Evolutionary conservation across 2,797 vertebrate genomes (phyloP).

Genomic region (Aythya fuligula): DNA sequence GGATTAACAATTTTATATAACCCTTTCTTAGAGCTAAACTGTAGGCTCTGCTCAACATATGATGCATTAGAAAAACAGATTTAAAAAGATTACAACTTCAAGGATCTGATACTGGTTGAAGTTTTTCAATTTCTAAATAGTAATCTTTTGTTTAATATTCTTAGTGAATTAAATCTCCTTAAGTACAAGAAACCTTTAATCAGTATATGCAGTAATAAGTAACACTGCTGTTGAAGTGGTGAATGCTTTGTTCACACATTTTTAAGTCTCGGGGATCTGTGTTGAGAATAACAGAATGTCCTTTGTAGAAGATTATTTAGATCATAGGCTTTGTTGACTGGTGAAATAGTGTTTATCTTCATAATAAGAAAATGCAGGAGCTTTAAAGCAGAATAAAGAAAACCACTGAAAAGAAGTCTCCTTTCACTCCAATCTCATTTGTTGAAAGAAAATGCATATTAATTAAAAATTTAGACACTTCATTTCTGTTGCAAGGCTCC

Average conservation of each 20-base stretch:
- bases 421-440: slow-evolving; percentile 24
- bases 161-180: slow-evolving; percentile 1
- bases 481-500: slow-evolving; percentile 76
- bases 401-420: slow-evolving; percentile 13
- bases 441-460: slow-evolving; percentile 71
- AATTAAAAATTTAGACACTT: slow-evolving; percentile 76
- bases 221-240: neutral
- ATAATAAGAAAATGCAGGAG: slow-evolving; percentile 7
- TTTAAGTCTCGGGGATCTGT: slow-evolving; percentile 22
- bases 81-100: neutral
- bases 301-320: slow-evolving; percentile 54
- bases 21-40: neutral
- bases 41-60: neutral
- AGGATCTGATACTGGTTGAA: neutral
- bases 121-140: neutral
- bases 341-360: slow-evolving; percentile 39
- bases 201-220: neutral
- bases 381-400: slow-evolving; percentile 50
- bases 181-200: slow-evolving; percentile 49
- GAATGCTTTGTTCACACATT: slow-evolving; percentile 25
- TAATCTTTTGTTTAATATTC: slow-evolving; percentile 20
- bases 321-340: slow-evolving; percentile 34
- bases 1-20: neutral
- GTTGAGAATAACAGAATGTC: neutral
- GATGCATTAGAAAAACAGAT: neutral